These are phyloP conservation scores for Hyles vespertilio DNA, from an alignment of 1,140 invertebrate genomes.

Conservation along the genomic window DNA sequence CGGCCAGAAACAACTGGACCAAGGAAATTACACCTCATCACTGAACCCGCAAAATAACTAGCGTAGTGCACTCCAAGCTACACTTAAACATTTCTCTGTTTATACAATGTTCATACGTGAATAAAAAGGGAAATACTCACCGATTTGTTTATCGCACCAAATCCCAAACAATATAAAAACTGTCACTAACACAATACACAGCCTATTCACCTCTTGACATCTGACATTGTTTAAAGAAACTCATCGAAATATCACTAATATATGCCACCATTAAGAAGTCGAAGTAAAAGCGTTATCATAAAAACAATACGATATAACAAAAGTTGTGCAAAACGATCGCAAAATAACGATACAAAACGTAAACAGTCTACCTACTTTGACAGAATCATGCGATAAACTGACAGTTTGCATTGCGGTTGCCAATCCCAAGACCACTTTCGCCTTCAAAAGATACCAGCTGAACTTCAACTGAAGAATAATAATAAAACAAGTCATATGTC, in stretches of 20 bases:
- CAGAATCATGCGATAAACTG: conserved; percentile 65
- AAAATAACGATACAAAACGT: conserved; percentile 73
- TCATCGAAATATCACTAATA: conserved; percentile 45
- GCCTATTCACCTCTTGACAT: conserved; percentile 73
- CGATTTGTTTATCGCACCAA: conserved; percentile 66
- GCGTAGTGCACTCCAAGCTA: too few relatives aligned
- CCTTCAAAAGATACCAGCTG: conserved; percentile 27
- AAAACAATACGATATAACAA: conserved; percentile 67
- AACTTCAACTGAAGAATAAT: conserved; percentile 5
- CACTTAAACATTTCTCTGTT: too few relatives aligned
- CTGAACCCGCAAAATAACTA: background rate
- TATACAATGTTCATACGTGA: conserved; percentile 7
- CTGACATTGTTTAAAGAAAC: conserved; percentile 60
- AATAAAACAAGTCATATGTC: background rate
- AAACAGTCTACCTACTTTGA: conserved; percentile 72
- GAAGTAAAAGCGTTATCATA: conserved; percentile 54
- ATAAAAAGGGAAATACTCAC: conserved; percentile 54
- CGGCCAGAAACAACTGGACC: too few relatives aligned
- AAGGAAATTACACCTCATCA: background rate
- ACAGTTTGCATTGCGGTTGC: conserved; percentile 48
- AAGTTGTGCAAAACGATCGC: conserved; percentile 67
- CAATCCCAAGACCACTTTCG: conserved; percentile 61
- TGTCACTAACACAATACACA: conserved; percentile 69
- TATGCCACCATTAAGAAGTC: conserved; percentile 46
- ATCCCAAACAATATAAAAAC: conserved; percentile 71